Evolutionary conservation across 2,888 invertebrate species (phyloP).

Genomic region (Craniophora ligustri): DNA sequence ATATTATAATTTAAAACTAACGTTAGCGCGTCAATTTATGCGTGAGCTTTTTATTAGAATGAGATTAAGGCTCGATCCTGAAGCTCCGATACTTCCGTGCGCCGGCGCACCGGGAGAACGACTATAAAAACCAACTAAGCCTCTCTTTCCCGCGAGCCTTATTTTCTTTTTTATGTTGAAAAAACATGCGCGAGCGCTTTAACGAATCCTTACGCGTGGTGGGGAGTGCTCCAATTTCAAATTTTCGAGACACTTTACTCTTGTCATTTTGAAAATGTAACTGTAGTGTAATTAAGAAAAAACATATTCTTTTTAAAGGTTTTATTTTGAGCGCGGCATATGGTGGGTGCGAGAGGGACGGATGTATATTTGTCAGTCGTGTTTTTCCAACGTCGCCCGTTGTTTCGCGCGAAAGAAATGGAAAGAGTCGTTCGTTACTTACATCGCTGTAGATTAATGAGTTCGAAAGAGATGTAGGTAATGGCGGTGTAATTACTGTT

Average conservation of each 20-base stretch:
- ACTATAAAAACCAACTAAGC: slow-evolving; percentile 86
- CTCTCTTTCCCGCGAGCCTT: slow-evolving; percentile 86
- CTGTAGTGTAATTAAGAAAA: slow-evolving; percentile 68
- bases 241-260: slow-evolving; percentile 69
- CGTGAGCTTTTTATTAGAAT: slow-evolving; percentile 87
- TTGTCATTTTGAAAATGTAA: slow-evolving; percentile 75
- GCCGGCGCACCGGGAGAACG: slow-evolving; percentile 84
- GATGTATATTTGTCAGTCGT: slow-evolving; percentile 52
- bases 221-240: slow-evolving; percentile 74
- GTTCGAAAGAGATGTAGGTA: slow-evolving; percentile 83
- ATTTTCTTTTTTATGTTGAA: slow-evolving; percentile 78
- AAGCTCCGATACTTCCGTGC: slow-evolving; percentile 86
- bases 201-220: slow-evolving; percentile 72
- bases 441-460: slow-evolving; percentile 79
- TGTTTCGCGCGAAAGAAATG: slow-evolving; percentile 80
- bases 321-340: slow-evolving; percentile 65
- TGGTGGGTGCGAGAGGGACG: slow-evolving; percentile 70
- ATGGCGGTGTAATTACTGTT: slow-evolving; percentile 80
- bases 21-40: slow-evolving; percentile 83
- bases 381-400: slow-evolving; percentile 64
- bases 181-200: slow-evolving; percentile 76
- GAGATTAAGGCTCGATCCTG: slow-evolving; percentile 85
- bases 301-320: slow-evolving; percentile 66
- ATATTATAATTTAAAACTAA: slow-evolving; percentile 74
- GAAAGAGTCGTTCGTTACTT: slow-evolving; percentile 73